phyloP scores from a whole-genome alignment of 2,113 vertebrate genomes.

The Pluvianellus socialis region DNA sequence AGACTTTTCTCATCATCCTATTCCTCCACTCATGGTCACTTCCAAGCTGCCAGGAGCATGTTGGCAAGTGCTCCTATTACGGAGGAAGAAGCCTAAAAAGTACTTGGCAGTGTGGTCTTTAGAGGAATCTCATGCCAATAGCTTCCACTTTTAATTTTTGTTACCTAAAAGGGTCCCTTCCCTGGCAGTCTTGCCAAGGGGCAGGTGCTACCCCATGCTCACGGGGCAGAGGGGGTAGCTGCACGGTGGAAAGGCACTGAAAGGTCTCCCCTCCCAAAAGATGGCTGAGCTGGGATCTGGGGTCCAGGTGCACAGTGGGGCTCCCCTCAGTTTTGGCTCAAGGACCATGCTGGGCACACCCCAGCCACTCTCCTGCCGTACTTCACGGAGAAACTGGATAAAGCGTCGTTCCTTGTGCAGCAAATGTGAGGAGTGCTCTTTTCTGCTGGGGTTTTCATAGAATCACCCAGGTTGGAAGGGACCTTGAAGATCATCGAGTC shows the following conservation, averaged over 20 bases:
- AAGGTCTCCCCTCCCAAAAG: neutral
- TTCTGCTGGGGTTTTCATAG: neutral
- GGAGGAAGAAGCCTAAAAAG: neutral
- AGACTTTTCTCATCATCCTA: neutral
- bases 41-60: neutral
- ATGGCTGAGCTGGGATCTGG: no score
- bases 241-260: neutral
- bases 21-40: neutral
- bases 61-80: neutral
- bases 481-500: no score
- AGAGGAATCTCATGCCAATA: neutral
- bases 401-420: neutral
- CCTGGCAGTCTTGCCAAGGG: neutral
- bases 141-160: neutral
- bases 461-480: no score
- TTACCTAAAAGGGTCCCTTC: neutral
- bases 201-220: neutral
- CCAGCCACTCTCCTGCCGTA: fast-evolving
- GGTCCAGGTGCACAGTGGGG: neutral
- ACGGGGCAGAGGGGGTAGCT: neutral
- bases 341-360: neutral
- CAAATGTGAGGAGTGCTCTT: neutral
- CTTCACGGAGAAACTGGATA: neutral
- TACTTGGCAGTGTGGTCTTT: neutral
- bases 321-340: neutral